Evolutionary conservation across 2,113 vertebrate species (phyloP).

Genomic region (Megalops atlanticus): DNA sequence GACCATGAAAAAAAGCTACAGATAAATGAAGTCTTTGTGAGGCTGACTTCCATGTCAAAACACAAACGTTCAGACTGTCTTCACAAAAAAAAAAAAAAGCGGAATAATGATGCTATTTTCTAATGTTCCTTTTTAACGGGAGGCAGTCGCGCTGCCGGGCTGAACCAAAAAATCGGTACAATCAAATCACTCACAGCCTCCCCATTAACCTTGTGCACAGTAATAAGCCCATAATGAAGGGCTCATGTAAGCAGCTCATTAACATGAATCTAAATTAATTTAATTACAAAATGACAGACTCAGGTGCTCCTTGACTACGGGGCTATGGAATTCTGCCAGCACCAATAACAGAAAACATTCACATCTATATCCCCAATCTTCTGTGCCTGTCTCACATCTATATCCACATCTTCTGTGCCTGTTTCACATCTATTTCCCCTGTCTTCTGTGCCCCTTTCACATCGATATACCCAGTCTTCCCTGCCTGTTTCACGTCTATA

Average conservation of each 20-base stretch:
- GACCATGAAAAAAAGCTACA: not conserved
- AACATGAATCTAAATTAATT: constrained; percentile 44
- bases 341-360: not conserved
- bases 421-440: not conserved
- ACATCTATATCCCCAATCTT: not conserved
- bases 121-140: not conserved
- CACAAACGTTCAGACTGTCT: not conserved
- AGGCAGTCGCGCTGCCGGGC: constrained; percentile 10
- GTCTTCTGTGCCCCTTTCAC: not conserved
- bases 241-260: constrained; percentile 38
- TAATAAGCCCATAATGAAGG: constrained; percentile 34
- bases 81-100: not conserved
- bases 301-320: constrained; percentile 33
- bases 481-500: not conserved
- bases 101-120: not conserved
- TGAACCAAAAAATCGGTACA: constrained; percentile 24
- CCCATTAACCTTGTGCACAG: constrained; percentile 39
- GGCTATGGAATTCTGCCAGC: constrained; percentile 30
- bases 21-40: not conserved
- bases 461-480: not conserved
- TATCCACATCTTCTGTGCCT: not conserved
- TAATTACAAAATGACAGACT: constrained; percentile 43
- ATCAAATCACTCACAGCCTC: constrained; percentile 30
- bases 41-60: not conserved
- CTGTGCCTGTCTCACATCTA: not conserved